Percentiles rank a stretch among this genome's conserved stretches.
Conservation (phyloP, 2,113 vertebrate genomes). For the Dipodomys spectabilis region DNA sequence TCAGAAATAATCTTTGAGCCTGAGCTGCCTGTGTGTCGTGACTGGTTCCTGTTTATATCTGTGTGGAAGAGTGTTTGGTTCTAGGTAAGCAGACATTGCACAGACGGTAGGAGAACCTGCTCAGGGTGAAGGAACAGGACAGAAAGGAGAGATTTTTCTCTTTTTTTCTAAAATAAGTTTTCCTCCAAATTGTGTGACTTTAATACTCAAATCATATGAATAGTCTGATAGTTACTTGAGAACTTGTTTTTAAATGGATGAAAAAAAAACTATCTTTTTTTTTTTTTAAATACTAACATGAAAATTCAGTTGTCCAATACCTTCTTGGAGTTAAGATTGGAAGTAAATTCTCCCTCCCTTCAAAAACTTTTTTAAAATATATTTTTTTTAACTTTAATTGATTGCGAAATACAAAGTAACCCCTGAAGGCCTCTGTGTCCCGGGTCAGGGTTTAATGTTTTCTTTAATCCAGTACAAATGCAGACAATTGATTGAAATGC, state of each 20-base stretch:
- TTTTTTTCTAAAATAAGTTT: not conserved
- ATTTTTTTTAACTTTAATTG: not conserved
- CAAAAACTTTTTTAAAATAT: too few relatives aligned
- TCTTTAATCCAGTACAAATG: conserved; percentile 36
- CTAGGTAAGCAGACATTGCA: not conserved
- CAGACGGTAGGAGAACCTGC: not conserved
- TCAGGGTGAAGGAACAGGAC: not conserved
- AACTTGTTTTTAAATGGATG: not conserved
- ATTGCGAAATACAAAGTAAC: conserved; percentile 58
- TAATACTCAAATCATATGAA: not conserved
- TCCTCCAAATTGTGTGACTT: not conserved
- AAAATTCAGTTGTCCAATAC: conserved; percentile 29
- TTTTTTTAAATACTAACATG: not conserved
- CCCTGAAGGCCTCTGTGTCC: not conserved
- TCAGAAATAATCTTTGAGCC: not conserved
- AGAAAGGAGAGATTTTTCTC: not conserved
- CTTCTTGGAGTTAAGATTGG: not conserved
- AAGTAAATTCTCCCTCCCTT: not conserved
- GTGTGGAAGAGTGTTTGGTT: not conserved
- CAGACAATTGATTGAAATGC: not conserved
- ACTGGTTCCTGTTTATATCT: not conserved
- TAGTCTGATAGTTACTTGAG: not conserved
- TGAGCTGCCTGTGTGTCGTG: not conserved
- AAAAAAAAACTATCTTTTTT: not conserved
- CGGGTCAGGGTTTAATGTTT: not conserved